phyloP scores from a whole-genome alignment of 1,140 invertebrate species.

The Leptestheria dahalacensis region DNA sequence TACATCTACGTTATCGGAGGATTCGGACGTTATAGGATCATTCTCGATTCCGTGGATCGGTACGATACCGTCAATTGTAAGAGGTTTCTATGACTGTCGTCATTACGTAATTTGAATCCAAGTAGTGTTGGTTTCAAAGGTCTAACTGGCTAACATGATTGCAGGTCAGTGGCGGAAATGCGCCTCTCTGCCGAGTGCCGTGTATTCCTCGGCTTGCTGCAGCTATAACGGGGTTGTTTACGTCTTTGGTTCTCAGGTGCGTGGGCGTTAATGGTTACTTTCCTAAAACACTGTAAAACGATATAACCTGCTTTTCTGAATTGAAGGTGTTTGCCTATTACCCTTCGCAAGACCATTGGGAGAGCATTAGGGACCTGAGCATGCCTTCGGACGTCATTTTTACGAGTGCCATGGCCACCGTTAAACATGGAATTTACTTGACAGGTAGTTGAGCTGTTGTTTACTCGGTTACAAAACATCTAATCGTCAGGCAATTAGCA shows the following conservation, averaged over 20 bases:
- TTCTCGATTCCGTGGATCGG: slow-evolving; percentile 20
- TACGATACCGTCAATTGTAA: slow-evolving; percentile 21
- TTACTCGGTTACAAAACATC: no score
- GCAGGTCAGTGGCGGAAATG: slow-evolving; percentile 19
- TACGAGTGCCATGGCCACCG: slow-evolving; percentile 20
- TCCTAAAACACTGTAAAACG: no score
- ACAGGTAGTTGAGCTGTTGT: slow-evolving; percentile 19
- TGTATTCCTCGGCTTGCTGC: slow-evolving; percentile 22
- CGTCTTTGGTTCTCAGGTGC: slow-evolving; percentile 20
- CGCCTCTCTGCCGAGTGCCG: slow-evolving; percentile 17
- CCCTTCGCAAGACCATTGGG: slow-evolving; percentile 17
- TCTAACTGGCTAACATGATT: no score
- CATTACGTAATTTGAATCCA: neutral
- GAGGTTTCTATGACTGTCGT: neutral
- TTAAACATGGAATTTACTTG: slow-evolving; percentile 20
- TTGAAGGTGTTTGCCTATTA: slow-evolving; percentile 18
- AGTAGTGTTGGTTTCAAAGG: no score
- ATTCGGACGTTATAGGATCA: slow-evolving; percentile 23
- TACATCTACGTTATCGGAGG: slow-evolving; percentile 25
- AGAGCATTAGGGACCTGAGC: slow-evolving; percentile 10
- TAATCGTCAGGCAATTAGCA: no score
- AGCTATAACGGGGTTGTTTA: slow-evolving; percentile 21
- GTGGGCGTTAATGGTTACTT: no score
- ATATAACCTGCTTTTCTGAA: neutral
- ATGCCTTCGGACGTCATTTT: slow-evolving; percentile 18